Percentiles rank a stretch among this genome's conserved stretches.
Evolutionary conservation across 2,113 vertebrate genomes (phyloP).

Genomic region (Vulpes lagopus): DNA sequence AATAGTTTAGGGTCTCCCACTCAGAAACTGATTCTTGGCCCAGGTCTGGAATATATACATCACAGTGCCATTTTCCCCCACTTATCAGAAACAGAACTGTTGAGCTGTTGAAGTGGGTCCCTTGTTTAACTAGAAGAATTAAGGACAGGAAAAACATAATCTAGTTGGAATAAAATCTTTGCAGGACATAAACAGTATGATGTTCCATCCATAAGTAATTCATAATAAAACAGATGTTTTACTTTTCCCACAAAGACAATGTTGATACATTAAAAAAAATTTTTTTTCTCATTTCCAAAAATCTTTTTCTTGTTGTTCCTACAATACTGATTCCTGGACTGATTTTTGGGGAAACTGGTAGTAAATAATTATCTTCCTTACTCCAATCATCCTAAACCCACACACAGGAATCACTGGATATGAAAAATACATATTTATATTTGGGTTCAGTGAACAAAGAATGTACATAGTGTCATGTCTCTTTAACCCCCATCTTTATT

Average conservation of each 20-base stretch:
- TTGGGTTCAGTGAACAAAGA: not conserved
- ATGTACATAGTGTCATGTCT: not conserved
- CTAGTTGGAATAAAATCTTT: not conserved
- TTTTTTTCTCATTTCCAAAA: constrained; percentile 17
- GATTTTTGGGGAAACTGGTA: not conserved
- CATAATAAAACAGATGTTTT: constrained; percentile 24
- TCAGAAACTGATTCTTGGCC: not conserved
- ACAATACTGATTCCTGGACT: not conserved
- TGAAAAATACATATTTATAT: not conserved
- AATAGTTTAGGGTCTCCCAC: not conserved
- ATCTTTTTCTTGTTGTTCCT: not conserved
- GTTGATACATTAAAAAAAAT: not conserved
- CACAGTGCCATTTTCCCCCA: not conserved
- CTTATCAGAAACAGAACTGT: constrained; percentile 19
- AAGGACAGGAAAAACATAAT: not conserved
- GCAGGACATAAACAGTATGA: not conserved
- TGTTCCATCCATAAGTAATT: not conserved
- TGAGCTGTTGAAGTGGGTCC: not conserved
- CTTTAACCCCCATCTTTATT: not conserved
- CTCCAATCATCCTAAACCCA: not conserved
- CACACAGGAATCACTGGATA: not conserved
- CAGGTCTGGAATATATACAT: not conserved
- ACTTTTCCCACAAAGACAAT: not conserved
- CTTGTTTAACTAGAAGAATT: not conserved
- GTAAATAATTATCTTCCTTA: not conserved